Conservation (phyloP, 2,113 vertebrate genomes). For the Potamarius usumacintae region DNA sequence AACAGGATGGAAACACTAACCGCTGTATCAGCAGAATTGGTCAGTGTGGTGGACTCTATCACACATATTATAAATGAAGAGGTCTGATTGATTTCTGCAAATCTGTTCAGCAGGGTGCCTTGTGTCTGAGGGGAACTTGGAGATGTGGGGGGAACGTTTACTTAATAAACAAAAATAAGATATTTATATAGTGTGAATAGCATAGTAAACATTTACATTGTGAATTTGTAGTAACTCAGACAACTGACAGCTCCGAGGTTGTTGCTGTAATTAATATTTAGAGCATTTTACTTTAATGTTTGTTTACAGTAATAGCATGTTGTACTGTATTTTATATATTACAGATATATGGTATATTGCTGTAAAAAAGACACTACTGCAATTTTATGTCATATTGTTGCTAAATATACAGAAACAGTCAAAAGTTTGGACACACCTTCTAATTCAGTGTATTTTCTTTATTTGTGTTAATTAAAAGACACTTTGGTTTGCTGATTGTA, state of each 20-base stretch:
- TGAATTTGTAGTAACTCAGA: no score
- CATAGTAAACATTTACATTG: not conserved
- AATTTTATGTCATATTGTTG: not conserved
- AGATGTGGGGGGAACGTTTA: not conserved
- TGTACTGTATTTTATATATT: not conserved
- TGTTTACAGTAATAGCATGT: not conserved
- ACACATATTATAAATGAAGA: not conserved
- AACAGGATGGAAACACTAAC: not conserved
- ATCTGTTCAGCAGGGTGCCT: not conserved
- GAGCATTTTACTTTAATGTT: not conserved
- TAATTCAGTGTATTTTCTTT: no score
- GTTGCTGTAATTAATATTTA: no score
- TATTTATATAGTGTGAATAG: not conserved
- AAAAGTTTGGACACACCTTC: no score
- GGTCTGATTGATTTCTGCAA: not conserved
- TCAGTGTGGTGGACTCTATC: not conserved
- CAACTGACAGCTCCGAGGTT: no score
- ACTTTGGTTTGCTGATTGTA: no score
- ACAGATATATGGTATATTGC: not conserved
- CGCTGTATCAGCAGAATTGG: not conserved
- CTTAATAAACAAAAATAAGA: not conserved
- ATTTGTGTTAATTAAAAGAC: no score
- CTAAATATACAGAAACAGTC: no score
- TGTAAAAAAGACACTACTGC: not conserved
- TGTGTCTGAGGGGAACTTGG: not conserved